Evolutionary conservation across 92 coral and sea anemone genomes (phyloP).

Genomic region (Muricea muricata): DNA sequence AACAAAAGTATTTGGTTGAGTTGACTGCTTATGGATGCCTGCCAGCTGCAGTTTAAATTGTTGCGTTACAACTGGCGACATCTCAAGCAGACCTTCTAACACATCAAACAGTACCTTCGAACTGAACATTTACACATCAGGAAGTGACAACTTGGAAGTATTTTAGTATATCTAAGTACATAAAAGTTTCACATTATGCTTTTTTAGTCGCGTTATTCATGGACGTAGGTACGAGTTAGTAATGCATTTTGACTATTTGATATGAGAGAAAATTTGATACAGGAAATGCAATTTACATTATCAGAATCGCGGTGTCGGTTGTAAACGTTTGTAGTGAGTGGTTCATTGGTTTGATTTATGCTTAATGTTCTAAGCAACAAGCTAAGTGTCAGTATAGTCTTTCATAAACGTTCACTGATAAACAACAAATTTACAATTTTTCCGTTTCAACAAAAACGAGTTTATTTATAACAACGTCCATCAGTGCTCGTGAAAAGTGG

Average conservation of each 20-base stretch:
- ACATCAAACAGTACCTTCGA: not conserved
- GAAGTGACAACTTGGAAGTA: not conserved
- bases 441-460: constrained; percentile 51
- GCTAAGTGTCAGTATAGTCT: constrained; percentile 5
- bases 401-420: constrained; percentile 3
- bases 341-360: not conserved
- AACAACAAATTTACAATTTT: constrained; percentile 6
- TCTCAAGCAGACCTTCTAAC: not conserved
- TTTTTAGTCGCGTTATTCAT: not conserved
- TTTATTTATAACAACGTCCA: not conserved
- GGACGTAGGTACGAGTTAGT: not conserved
- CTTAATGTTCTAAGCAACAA: constrained; percentile 7
- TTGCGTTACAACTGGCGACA: not conserved
- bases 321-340: not conserved
- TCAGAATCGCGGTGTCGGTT: not conserved
- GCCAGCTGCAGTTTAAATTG: not conserved
- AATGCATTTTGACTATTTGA: constrained; percentile 2
- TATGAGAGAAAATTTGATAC: not conserved
- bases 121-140: not conserved
- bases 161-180: not conserved
- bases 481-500: constrained; percentile 10
- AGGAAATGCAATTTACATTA: constrained; percentile 4
- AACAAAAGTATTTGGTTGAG: not conserved
- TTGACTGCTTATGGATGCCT: not conserved
- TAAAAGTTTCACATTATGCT: not conserved